phyloP scores from a whole-genome alignment of 2,888 invertebrate species.

The Magallana nippona region DNA sequence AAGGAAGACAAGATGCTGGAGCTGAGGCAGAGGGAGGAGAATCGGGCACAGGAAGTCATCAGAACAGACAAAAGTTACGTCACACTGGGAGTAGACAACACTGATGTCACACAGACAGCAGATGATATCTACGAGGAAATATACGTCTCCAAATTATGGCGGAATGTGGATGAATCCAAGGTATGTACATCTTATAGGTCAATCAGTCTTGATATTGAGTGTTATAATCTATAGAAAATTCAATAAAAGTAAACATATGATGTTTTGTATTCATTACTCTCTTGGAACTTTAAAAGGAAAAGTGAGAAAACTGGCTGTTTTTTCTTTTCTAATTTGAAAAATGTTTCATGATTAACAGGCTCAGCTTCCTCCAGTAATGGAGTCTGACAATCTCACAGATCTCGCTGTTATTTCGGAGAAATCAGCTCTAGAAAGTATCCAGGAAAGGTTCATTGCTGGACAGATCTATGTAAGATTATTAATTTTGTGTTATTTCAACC shows the following conservation, averaged over 20 bases:
- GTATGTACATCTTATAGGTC: neutral
- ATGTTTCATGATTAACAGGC: conserved; percentile 19
- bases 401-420: conserved; percentile 65
- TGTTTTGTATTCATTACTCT: no score
- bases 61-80: neutral
- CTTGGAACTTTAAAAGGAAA: no score
- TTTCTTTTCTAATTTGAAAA: no score
- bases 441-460: conserved; percentile 62
- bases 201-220: no score
- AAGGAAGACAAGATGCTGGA: conserved; percentile 68
- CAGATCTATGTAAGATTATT: conserved; percentile 73
- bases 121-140: conserved; percentile 57
- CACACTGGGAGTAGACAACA: neutral
- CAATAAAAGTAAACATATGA: no score
- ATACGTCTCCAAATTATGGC: no score
- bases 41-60: neutral
- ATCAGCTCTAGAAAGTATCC: conserved; percentile 63
- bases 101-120: conserved; percentile 4
- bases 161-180: no score
- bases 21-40: conserved; percentile 47
- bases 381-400: conserved; percentile 65
- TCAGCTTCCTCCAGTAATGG: conserved; percentile 49
- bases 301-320: no score
- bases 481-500: no score
- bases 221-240: no score